Percentiles rank a stretch among this genome's conserved stretches.
These are phyloP conservation scores for Caenorhabditis zanzibari DNA, from an alignment of 2,888 invertebrate species.

Conservation along the genomic window DNA sequence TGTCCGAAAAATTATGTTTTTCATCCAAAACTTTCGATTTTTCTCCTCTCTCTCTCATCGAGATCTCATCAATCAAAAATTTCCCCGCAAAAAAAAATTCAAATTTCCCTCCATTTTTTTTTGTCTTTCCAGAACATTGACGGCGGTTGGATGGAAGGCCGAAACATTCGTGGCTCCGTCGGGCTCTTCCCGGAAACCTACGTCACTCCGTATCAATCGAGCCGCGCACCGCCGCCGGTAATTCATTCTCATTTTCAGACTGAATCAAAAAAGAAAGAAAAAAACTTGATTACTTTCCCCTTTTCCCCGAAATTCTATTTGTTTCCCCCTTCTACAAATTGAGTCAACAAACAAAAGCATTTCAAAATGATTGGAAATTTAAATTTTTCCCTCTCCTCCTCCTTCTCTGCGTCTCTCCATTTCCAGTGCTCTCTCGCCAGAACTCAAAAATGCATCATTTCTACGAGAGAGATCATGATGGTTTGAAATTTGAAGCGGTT, in stretches of 20 bases:
- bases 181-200: conserved; percentile 82
- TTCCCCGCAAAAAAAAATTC: neutral
- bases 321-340: conserved; percentile 6
- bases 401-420: neutral
- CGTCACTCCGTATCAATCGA: conserved; percentile 71
- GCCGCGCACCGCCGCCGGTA: conserved; percentile 58
- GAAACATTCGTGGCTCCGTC: conserved; percentile 78
- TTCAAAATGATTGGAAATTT: conserved; percentile 43
- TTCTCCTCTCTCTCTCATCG: no score
- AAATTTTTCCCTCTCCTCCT: conserved; percentile 16
- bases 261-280: neutral
- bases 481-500: neutral
- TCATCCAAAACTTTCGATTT: neutral
- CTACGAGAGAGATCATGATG: neutral
- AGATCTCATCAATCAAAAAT: no score
- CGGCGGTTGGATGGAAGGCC: conserved; percentile 83
- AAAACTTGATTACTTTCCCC: neutral
- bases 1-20: neutral
- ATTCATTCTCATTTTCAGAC: no score
- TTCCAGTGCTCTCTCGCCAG: neutral
- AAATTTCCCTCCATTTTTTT: neutral
- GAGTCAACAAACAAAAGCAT: conserved; percentile 15
- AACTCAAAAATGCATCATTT: conserved; percentile 24
- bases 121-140: conserved; percentile 78
- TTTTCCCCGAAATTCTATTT: conserved; percentile 35